Conservation (phyloP, 2,113 vertebrate genomes). For the Proteles cristata region DNA sequence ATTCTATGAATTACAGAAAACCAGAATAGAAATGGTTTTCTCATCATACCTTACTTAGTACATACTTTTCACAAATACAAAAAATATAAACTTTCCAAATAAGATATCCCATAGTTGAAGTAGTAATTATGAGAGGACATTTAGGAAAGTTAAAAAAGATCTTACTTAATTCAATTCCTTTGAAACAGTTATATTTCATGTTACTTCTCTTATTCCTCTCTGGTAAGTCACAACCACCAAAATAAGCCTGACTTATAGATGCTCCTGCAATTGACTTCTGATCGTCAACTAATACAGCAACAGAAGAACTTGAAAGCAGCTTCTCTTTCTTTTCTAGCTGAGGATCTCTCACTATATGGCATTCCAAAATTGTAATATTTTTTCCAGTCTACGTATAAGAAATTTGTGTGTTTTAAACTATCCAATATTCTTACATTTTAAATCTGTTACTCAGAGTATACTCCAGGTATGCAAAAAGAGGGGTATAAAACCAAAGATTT, state of each 20-base stretch:
- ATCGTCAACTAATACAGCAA: not conserved
- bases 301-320: not conserved
- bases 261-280: not conserved
- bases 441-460: not conserved
- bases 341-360: not conserved
- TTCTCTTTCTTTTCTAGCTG: constrained; percentile 14
- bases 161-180: constrained; percentile 2
- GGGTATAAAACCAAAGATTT: not conserved
- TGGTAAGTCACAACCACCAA: not conserved
- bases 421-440: constrained; percentile 5
- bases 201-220: constrained; percentile 3
- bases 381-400: not conserved
- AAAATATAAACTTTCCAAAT: constrained; percentile 32
- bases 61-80: not conserved
- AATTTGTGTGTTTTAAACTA: not conserved
- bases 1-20: constrained; percentile 18
- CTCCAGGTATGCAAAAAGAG: not conserved
- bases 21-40: constrained; percentile 40
- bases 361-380: not conserved
- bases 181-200: constrained; percentile 10
- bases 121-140: not conserved
- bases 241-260: not conserved
- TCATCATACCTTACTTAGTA: not conserved
- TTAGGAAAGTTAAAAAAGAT: not conserved
- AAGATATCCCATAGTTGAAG: constrained; percentile 15